phyloP scores from a whole-genome alignment of 2,113 vertebrate genomes.

The Anguilla rostrata region DNA sequence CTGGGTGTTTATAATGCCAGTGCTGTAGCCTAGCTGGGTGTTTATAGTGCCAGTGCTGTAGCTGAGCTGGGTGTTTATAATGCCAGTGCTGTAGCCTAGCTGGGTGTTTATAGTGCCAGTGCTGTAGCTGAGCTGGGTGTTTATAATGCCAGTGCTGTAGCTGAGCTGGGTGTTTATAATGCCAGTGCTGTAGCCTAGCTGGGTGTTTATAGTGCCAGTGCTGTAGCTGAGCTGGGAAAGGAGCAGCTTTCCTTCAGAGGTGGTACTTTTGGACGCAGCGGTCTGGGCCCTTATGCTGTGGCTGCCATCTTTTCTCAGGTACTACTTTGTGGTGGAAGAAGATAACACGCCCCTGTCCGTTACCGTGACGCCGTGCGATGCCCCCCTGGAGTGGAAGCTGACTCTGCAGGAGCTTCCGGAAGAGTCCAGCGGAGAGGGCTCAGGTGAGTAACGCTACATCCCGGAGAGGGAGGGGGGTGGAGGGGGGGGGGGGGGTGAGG shows the following conservation, averaged over 20 bases:
- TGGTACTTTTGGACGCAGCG: background rate
- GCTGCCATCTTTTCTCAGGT: conserved; percentile 68
- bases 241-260: background rate
- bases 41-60: background rate
- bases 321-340: conserved; percentile 96
- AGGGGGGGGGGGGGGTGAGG: too few relatives aligned
- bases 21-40: background rate
- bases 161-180: too few relatives aligned
- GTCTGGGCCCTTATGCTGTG: background rate
- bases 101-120: too few relatives aligned
- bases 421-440: conserved; percentile 86
- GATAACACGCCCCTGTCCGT: conserved; percentile 95
- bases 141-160: too few relatives aligned
- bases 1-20: too few relatives aligned
- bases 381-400: conserved; percentile 93
- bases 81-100: too few relatives aligned
- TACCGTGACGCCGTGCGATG: conserved; percentile 93
- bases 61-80: too few relatives aligned
- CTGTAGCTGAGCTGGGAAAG: background rate
- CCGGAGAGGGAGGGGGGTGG: too few relatives aligned
- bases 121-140: too few relatives aligned
- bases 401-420: conserved; percentile 94
- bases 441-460: conserved; percentile 72
- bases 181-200: too few relatives aligned
- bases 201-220: too few relatives aligned